A percentile compares a stretch with the other conserved stretches of the same genome.
These are phyloP conservation scores for Ditylenchus dipsaci DNA, from an alignment of 1,140 invertebrate genomes.

Conservation along the genomic window DNA sequence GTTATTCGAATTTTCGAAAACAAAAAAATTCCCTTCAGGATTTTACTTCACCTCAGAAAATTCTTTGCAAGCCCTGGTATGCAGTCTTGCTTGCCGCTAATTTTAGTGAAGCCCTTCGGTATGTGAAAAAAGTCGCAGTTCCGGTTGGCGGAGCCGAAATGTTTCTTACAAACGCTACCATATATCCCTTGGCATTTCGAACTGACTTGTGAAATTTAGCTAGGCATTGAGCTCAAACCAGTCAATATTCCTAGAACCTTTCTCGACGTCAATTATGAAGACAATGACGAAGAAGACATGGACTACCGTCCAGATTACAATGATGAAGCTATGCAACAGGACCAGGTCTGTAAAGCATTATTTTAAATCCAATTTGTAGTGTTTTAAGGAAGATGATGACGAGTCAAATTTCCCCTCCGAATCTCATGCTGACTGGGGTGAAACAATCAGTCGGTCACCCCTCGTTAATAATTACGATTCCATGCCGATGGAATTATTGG, in stretches of 20 bases:
- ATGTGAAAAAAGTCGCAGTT: too few species aligned
- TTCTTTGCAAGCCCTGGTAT: too few species aligned
- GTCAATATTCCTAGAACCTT: slow-evolving; percentile 23
- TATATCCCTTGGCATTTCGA: not conserved
- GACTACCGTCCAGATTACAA: slow-evolving; percentile 24
- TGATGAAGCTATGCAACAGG: slow-evolving; percentile 21
- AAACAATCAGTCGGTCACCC: not conserved
- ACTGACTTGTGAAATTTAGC: too few species aligned
- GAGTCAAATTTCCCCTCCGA: slow-evolving; percentile 5
- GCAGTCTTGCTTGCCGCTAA: too few species aligned
- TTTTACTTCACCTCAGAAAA: too few species aligned
- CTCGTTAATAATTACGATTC: not conserved
- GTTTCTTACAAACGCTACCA: not conserved
- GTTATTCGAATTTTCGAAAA: not conserved
- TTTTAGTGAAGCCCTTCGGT: too few species aligned
- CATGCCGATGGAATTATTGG: not conserved
- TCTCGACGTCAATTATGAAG: slow-evolving; percentile 35
- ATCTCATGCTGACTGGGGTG: slow-evolving; percentile 4
- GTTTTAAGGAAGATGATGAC: slow-evolving; percentile 17
- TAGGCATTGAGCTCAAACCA: slow-evolving; percentile 30
- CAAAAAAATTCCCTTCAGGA: too few species aligned
- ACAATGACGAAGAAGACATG: slow-evolving; percentile 39
- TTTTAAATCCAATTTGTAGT: too few species aligned
- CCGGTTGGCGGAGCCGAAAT: not conserved
- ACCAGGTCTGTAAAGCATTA: too few species aligned